Evolutionary conservation across 2,797 vertebrate species (phyloP), one percentile per base, ranked within the genome.

Genomic region (Myiotriccus ornatus): DNA sequence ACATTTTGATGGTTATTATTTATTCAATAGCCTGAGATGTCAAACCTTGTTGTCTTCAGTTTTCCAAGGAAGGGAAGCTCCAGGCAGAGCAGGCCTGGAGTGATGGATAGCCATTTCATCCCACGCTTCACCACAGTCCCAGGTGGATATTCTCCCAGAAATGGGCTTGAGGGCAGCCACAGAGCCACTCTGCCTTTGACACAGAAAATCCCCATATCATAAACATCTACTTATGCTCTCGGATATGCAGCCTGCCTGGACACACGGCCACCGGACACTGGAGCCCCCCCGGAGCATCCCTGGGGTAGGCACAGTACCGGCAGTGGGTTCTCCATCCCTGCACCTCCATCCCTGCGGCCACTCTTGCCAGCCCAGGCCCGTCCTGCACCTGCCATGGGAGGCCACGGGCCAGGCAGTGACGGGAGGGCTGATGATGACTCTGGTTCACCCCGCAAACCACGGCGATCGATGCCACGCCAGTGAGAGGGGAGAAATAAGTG

Each of bases 1-100:
- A 69, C 88, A 84, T 88, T 89, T 65, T 79, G 87, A 84, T 80
- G 79, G 71, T 75, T 94, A 78, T 96, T 97, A 93, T 93, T 96
- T 89, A 96, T 87, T 93, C 92, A 90, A 46, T 67, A 94, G 74
- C 62, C 90, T 55, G 53, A 64, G 68, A 55, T 83, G 93, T 90
- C 94, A 93, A 75, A 94, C 14, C 57, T 65, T 17, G 62, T 50
- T 55, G 46, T 30, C 16, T 50, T 55, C 82, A 41, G 84, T 30
- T 83, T 71, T 37, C 19, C 7, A 28, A 56, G 71, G 32, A 6
- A 24, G 44, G 50, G 73, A 21, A 62, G 44, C 67, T 52, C 27
- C 52, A 28, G 41, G 21, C 68, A 59, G 71, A 82, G 69, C 28
- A 2, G 75, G 70, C 3, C 69, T 47, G 69, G 70, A 57, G 69